Evolutionary conservation across 92 coral and sea anemone species (phyloP).

Genomic region (Phenganax stokvisi): DNA sequence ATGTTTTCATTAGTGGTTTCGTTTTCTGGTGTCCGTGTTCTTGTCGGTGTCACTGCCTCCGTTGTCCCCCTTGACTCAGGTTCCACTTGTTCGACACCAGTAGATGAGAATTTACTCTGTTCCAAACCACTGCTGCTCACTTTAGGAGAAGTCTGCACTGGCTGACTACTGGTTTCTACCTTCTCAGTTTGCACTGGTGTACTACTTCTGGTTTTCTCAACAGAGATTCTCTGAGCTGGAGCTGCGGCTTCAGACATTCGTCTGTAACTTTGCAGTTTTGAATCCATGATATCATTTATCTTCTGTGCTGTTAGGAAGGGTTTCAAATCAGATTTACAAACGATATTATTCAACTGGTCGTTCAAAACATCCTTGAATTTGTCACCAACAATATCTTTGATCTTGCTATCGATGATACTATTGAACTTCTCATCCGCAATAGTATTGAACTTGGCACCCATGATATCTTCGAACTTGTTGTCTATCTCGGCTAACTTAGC

Average conservation of each 20-base stretch:
- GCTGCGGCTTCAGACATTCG: background rate
- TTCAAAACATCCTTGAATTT: too few relatives aligned
- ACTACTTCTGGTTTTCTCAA: constrained; percentile 9
- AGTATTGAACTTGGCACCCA: background rate
- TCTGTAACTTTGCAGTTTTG: constrained; percentile 22
- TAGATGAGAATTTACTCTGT: background rate
- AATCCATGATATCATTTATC: constrained; percentile 27
- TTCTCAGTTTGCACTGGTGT: constrained; percentile 1
- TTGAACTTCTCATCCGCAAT: too few relatives aligned
- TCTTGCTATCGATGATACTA: too few relatives aligned
- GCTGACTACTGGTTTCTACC: constrained; percentile 10
- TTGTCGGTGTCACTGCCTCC: background rate
- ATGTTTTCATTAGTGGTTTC: background rate
- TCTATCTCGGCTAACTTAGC: background rate
- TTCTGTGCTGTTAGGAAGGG: constrained; percentile 24
- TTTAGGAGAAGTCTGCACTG: constrained; percentile 13
- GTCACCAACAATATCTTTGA: too few relatives aligned
- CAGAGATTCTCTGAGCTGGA: background rate
- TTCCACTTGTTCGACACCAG: background rate
- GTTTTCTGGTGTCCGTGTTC: background rate
- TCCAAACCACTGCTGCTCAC: background rate
- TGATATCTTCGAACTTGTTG: constrained; percentile 7
- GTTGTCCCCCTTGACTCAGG: background rate
- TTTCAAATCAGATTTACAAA: constrained; percentile 10
- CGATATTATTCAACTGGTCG: background rate